Evolutionary conservation across 2,797 vertebrate species (phyloP).

Genomic region (Liasis olivaceus): DNA sequence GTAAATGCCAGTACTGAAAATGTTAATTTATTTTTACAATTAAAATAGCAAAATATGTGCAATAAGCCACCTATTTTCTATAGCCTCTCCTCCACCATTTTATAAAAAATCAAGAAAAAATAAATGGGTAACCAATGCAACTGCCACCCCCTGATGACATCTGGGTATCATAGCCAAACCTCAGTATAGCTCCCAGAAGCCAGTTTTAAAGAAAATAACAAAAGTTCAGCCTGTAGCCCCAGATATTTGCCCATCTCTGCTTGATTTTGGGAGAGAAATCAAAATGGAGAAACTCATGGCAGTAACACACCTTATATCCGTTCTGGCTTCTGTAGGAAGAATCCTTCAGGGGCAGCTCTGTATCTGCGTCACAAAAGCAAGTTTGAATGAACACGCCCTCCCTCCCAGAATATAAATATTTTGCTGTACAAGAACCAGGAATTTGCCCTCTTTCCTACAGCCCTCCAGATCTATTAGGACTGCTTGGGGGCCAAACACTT

Average conservation of each 20-base stretch:
- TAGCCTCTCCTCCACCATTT: background rate
- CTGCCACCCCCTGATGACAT: background rate
- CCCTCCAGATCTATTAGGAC: background rate
- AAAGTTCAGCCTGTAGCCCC: too few relatives aligned
- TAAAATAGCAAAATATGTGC: background rate
- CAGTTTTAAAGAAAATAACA: background rate
- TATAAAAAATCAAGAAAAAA: background rate
- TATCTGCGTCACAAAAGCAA: conserved; percentile 31
- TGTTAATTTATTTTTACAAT: background rate
- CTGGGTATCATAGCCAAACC: background rate
- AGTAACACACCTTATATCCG: conserved; percentile 24
- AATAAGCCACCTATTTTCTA: background rate
- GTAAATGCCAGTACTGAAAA: background rate
- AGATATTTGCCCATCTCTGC: background rate
- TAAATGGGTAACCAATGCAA: background rate
- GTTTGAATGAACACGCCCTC: background rate
- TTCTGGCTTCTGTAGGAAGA: fast-evolving
- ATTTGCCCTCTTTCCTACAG: background rate
- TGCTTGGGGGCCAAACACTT: background rate
- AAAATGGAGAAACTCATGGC: background rate
- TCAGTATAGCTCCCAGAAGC: background rate
- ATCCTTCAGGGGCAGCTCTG: background rate
- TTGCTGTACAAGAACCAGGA: background rate
- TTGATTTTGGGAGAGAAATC: background rate
- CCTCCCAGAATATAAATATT: background rate